phyloP scores from a whole-genome alignment of 2,797 vertebrate genomes.

The Pangasius krempfi region DNA sequence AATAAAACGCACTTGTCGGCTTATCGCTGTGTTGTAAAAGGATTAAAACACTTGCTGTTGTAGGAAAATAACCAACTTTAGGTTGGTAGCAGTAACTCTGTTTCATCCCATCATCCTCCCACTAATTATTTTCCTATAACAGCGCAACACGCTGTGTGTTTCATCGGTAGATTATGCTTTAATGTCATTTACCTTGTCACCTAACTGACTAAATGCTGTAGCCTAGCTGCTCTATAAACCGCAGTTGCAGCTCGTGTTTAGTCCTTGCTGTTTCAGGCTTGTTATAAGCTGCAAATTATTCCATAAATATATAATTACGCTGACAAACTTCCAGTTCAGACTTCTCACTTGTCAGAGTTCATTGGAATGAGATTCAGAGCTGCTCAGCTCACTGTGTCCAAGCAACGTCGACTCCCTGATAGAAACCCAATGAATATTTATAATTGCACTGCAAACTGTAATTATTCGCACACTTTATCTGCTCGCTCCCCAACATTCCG shows the following conservation, averaged over 20 bases:
- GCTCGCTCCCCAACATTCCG: conserved; percentile 2
- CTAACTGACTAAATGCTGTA: no score
- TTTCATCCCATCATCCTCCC: background rate
- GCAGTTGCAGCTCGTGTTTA: background rate
- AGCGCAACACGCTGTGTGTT: background rate
- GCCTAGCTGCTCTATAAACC: background rate
- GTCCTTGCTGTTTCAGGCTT: background rate
- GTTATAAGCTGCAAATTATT: background rate
- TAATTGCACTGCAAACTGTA: conserved; percentile 13
- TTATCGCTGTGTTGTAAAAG: rapidly evolving
- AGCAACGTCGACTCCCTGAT: background rate
- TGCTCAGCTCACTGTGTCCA: background rate
- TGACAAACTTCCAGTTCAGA: conserved; percentile 1
- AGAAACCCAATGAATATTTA: conserved; percentile 27
- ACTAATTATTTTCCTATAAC: background rate
- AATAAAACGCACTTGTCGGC: background rate
- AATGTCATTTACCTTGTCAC: background rate
- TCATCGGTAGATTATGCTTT: no score
- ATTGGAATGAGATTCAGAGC: conserved; percentile 7
- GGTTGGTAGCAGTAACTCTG: background rate
- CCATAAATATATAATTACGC: conserved; percentile 18
- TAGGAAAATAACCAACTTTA: background rate
- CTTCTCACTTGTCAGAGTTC: conserved; percentile 4
- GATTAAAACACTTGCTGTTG: background rate
- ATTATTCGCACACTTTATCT: conserved; percentile 17